Evolutionary conservation across 1,140 invertebrate species (phyloP).

Genomic region (Danaus plexippus): DNA sequence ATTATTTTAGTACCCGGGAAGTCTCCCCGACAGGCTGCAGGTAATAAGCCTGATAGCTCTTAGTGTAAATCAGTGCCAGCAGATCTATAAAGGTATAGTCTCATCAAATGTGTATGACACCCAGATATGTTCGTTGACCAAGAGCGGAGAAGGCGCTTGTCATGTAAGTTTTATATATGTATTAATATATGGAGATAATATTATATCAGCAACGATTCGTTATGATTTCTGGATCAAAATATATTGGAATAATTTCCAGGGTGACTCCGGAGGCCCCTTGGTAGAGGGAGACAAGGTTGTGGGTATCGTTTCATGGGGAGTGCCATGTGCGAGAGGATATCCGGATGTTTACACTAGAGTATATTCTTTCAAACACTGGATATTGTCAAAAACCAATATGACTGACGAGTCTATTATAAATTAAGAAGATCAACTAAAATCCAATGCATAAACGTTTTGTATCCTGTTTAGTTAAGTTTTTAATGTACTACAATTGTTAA

Average conservation of each 20-base stretch:
- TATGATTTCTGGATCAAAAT: too few relatives aligned
- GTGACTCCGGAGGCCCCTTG: conserved; percentile 62
- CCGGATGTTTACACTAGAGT: conserved; percentile 78
- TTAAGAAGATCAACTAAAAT: too few relatives aligned
- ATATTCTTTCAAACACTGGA: conserved; percentile 57
- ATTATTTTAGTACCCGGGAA: conserved; percentile 49
- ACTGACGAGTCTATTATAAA: too few relatives aligned
- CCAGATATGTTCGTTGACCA: conserved; percentile 76
- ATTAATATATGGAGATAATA: too few relatives aligned
- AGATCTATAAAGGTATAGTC: conserved; percentile 28
- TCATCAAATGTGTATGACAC: conserved; percentile 36
- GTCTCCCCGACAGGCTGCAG: conserved; percentile 55
- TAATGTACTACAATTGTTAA: too few relatives aligned
- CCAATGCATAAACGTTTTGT: too few relatives aligned
- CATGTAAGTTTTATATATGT: conserved; percentile 53
- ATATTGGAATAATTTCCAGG: conserved; percentile 16
- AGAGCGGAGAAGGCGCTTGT: conserved; percentile 52
- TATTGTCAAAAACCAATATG: conserved; percentile 28
- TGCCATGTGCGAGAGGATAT: conserved; percentile 71
- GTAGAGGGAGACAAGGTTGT: conserved; percentile 51
- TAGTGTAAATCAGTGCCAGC: conserved; percentile 47
- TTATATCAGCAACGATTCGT: too few relatives aligned
- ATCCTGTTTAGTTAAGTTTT: too few relatives aligned
- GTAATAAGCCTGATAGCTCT: conserved; percentile 58
- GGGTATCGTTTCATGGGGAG: conserved; percentile 74